Base-by-base conservation (phyloP, 2,113 vertebrate species). In the Carassius carassius region DNA sequence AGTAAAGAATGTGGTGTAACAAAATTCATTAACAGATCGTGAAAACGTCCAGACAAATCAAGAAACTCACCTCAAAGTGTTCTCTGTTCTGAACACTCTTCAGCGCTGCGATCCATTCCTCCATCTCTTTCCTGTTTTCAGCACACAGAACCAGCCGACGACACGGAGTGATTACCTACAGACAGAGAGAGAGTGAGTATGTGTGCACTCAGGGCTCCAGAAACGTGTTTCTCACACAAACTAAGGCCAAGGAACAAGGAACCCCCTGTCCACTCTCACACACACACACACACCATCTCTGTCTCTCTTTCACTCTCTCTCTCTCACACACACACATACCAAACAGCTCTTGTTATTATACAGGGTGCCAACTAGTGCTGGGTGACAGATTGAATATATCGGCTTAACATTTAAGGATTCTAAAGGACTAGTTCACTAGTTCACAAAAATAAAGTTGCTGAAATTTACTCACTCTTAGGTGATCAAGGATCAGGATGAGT, bases 111-210 rank as follows among this genome's bases (percentile, higher is more conserved):
- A 99, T 99, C 98, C 98, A 99, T 49, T 99, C 98, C 92, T 99
- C 98, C 98, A 99, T 99, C 88, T 99, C 98, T 89, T 99, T 99
- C 86, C 98, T 96, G 95, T 97, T 99, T 86, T 99, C 98, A 0
- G 98, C 97, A 85, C 97, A 98, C 65, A 99, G 94, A 78, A 98
- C 97, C 74, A 99, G 94, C 35, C 96, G 97, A 83, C 97, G 93
- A 87, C 97, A 99, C 0, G 98, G 98, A 74, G 98, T 99, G 92
- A 99, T 99, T 81, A 99, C 95, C 98, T 99, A 84, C 7, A 58
- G 49, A 81, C 21, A 72, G 9, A 51, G 32, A 67, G n/a, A 41
- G 37, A 7, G 37, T 32, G 67, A 70, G 23, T 41, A 12, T 47
- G 44, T 47, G 10, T 11, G 44, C n/a, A 23, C 21, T 76, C 13